phyloP scores from a whole-genome alignment of 64 coral and sea anemone genomes.

The Stichodactyla helianthus region DNA sequence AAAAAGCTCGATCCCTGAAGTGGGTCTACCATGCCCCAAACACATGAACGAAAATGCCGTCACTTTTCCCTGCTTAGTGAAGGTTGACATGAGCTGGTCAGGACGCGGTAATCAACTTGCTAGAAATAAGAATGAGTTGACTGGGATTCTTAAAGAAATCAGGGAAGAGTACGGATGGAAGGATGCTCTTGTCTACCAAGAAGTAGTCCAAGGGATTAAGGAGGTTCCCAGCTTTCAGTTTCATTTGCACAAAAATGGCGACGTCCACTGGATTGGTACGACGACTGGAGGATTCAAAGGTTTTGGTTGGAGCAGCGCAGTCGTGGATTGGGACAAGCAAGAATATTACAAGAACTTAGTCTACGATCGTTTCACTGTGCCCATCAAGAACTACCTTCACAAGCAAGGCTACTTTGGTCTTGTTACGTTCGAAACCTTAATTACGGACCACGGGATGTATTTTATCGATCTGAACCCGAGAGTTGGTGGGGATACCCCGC shows the following conservation, averaged over 20 bases:
- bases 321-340: slow-evolving; percentile 39
- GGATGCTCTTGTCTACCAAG: background rate
- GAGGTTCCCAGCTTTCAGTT: slow-evolving; percentile 38
- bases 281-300: background rate
- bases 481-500: slow-evolving; percentile 28
- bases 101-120: slow-evolving; percentile 12
- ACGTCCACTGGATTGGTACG: slow-evolving; percentile 23
- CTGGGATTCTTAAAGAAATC: slow-evolving; percentile 10
- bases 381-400: slow-evolving; percentile 16
- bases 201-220: background rate
- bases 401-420: slow-evolving; percentile 28
- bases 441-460: slow-evolving; percentile 6
- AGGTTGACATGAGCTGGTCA: background rate
- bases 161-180: slow-evolving; percentile 23
- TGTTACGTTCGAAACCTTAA: slow-evolving; percentile 15
- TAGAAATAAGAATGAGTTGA: background rate
- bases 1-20: slow-evolving; percentile 9
- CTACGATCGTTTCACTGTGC: slow-evolving; percentile 5
- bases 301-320: background rate
- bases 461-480: slow-evolving; percentile 10
- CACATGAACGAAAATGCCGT: background rate
- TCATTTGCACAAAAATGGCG: slow-evolving; percentile 21
- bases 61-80: slow-evolving; percentile 16
- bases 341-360: slow-evolving; percentile 24
- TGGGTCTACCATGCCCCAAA: background rate